Evolutionary conservation across 1,140 invertebrate species (phyloP).

Genomic region (Cydia fagiglandana): DNA sequence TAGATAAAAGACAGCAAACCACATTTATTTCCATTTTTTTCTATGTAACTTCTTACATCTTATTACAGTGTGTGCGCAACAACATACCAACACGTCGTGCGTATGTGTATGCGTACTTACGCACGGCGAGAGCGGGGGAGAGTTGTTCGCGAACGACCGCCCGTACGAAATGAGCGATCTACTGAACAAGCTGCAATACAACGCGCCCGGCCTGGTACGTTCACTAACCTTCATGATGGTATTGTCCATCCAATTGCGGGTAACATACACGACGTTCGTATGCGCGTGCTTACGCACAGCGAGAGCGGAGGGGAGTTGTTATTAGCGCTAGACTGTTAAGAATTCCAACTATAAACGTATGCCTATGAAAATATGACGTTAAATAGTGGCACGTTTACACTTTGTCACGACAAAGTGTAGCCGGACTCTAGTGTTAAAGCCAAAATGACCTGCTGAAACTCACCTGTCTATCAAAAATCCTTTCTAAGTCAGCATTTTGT

Average conservation of each 20-base stretch:
- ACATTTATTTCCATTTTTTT: no score
- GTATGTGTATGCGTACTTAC: conserved; percentile 55
- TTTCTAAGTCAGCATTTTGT: neutral
- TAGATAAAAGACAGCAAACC: no score
- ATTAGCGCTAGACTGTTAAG: conserved; percentile 54
- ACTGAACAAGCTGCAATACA: conserved; percentile 43
- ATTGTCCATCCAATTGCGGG: no score
- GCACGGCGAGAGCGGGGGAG: conserved; percentile 53
- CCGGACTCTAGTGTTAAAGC: no score
- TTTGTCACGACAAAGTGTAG: no score
- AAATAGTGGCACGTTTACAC: no score
- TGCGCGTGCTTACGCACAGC: conserved; percentile 40
- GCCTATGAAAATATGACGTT: no score
- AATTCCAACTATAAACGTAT: neutral
- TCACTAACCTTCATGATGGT: conserved; percentile 43
- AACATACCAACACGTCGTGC: conserved; percentile 52
- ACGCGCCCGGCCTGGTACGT: conserved; percentile 47
- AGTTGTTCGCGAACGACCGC: conserved; percentile 54
- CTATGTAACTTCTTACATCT: no score
- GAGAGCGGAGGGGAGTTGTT: conserved; percentile 49
- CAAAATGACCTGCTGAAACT: no score
- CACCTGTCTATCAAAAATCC: no score
- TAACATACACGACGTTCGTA: conserved; percentile 45
- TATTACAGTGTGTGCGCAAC: conserved; percentile 45
- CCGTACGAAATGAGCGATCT: conserved; percentile 53